A percentile compares a stretch with the other conserved stretches of the same genome.
These are phyloP conservation scores for Leptinotarsa texana DNA, from an alignment of 1,140 invertebrate genomes.

Conservation along the genomic window DNA sequence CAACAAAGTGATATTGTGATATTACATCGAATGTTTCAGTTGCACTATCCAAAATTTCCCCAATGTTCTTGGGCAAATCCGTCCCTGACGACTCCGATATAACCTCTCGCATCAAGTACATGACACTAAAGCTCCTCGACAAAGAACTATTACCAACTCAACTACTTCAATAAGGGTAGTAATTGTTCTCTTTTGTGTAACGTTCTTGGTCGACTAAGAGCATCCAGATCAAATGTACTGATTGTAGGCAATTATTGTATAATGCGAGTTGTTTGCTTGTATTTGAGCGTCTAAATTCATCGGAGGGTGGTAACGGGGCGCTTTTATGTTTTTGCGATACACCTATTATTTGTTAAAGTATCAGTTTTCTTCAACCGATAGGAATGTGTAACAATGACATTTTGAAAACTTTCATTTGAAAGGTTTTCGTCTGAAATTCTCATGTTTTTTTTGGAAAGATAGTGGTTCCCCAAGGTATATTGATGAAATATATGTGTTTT, in stretches of 20 bases:
- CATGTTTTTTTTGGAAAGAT: background rate
- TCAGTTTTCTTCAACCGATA: constrained; percentile 11
- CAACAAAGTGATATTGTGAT: no score
- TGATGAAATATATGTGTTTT: no score
- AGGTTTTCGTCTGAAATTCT: background rate
- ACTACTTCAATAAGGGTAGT: constrained; percentile 2
- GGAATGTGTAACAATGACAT: background rate
- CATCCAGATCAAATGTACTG: constrained; percentile 17
- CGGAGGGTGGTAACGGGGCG: constrained; percentile 5
- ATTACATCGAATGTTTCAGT: no score
- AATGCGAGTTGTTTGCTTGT: constrained; percentile 26
- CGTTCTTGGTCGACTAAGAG: background rate
- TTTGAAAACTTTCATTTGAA: background rate
- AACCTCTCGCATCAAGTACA: background rate
- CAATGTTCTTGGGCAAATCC: no score
- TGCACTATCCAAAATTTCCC: no score
- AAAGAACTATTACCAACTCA: constrained; percentile 3
- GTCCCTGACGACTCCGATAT: no score
- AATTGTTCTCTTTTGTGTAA: constrained; percentile 7
- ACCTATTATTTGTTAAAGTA: constrained; percentile 11
- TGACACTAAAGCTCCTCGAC: background rate
- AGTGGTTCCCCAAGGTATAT: no score
- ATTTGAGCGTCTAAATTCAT: constrained; percentile 15
- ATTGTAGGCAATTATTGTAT: constrained; percentile 27
- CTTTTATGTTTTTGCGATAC: constrained; percentile 15